Evolutionary conservation across 2,797 vertebrate genomes (phyloP).

Genomic region (Carcharodon carcharias): DNA sequence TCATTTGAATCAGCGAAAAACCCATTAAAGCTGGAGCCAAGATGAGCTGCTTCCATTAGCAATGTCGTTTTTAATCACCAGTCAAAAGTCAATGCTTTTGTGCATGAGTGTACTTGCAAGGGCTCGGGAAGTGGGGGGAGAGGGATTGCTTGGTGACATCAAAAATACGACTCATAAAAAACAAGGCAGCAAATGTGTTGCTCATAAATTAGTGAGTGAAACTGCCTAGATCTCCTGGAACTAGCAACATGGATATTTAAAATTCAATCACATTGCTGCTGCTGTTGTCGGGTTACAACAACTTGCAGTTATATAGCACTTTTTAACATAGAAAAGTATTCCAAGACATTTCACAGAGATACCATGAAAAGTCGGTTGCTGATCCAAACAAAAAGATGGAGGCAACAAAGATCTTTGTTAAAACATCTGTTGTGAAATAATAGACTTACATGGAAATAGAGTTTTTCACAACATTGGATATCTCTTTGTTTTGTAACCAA

Average conservation of each 20-base stretch:
- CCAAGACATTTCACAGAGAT: background rate
- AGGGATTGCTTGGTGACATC: background rate
- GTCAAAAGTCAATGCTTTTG: background rate
- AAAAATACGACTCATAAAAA: background rate
- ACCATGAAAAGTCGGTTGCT: background rate
- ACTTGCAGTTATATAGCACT: background rate
- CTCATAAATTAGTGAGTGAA: background rate
- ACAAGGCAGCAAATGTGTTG: background rate
- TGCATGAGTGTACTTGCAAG: background rate
- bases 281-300: background rate
- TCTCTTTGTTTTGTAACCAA: background rate
- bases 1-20: background rate
- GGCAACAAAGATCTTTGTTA: background rate
- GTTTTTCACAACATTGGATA: background rate
- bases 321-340: background rate
- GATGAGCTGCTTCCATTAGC: background rate
- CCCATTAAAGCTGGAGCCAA: background rate
- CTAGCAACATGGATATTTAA: background rate
- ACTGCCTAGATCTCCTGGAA: background rate
- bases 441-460: background rate
- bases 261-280: background rate
- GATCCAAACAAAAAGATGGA: background rate
- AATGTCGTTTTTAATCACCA: background rate
- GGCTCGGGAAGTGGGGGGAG: background rate
- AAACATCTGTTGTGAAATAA: background rate